Conservation (phyloP, 1,140 invertebrate species). For the Bicyclus anynana region DNA sequence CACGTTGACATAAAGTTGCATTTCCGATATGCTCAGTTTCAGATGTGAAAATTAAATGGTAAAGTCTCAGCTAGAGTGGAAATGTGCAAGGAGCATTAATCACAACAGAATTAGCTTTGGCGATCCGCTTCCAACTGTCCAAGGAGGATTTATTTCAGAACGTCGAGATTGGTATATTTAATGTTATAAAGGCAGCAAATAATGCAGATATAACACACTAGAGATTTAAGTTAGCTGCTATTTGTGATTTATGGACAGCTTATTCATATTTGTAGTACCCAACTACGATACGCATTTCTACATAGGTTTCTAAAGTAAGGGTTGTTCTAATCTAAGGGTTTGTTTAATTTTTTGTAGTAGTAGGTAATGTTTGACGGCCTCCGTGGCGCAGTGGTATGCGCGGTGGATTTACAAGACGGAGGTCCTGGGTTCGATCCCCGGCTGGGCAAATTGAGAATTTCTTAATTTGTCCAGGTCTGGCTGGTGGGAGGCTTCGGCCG, state of each 20-base stretch:
- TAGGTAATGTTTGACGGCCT: too few species aligned
- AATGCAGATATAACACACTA: constrained; percentile 36
- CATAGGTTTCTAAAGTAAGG: too few species aligned
- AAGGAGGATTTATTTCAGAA: constrained; percentile 61
- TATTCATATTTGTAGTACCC: constrained; percentile 6
- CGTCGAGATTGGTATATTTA: constrained; percentile 46
- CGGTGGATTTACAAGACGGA: too few species aligned
- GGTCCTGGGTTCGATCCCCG: too few species aligned
- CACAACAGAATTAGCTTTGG: constrained; percentile 76
- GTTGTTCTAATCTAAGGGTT: too few species aligned
- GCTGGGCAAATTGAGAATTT: too few species aligned
- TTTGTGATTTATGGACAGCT: constrained; percentile 35
- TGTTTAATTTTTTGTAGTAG: too few species aligned
- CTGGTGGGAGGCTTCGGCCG: too few species aligned
- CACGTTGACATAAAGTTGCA: constrained; percentile 28
- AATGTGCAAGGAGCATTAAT: constrained; percentile 73
- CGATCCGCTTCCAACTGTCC: constrained; percentile 72
- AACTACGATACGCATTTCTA: too few species aligned
- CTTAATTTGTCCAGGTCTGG: too few species aligned
- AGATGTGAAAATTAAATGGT: constrained; percentile 30
- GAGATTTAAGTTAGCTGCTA: constrained; percentile 28
- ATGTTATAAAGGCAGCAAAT: constrained; percentile 43
- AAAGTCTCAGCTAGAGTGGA: constrained; percentile 57
- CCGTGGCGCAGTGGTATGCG: too few species aligned
- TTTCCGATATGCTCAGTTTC: constrained; percentile 20